phyloP scores from a whole-genome alignment of 2,888 invertebrate genomes.

The Thymelicus lineola region DNA sequence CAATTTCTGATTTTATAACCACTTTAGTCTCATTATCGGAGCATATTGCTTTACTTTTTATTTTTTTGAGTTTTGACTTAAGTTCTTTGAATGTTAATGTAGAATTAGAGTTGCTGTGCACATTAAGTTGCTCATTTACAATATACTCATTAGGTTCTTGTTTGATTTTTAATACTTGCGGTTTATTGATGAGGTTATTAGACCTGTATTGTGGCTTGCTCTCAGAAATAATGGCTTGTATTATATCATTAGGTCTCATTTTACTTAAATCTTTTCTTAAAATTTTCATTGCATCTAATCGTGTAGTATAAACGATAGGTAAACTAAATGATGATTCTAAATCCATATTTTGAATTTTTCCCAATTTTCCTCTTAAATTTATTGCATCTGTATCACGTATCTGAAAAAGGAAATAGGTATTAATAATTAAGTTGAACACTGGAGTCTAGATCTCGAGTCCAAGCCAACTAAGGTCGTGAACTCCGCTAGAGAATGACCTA shows the following conservation, averaged over 20 bases:
- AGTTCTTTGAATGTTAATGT: conserved; percentile 5
- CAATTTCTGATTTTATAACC: background rate
- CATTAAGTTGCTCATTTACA: no score
- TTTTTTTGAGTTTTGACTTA: background rate
- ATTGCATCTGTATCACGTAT: background rate
- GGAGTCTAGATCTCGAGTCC: no score
- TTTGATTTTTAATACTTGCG: background rate
- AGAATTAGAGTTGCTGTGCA: conserved; percentile 15
- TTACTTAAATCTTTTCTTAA: conserved; percentile 37
- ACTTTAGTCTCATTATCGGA: background rate
- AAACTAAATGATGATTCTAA: background rate
- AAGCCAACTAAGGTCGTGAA: no score
- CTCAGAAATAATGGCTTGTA: conserved; percentile 44
- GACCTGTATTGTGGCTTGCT: conserved; percentile 48
- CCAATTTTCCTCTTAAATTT: background rate
- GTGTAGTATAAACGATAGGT: conserved; percentile 54
- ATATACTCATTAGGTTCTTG: background rate
- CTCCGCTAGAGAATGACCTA: no score
- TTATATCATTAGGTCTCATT: conserved; percentile 35
- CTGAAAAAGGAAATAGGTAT: background rate
- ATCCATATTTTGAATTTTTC: background rate
- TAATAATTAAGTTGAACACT: no score
- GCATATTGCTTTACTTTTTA: background rate
- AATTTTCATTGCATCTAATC: conserved; percentile 54
- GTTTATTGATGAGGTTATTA: background rate